Evolutionary conservation across 2,888 invertebrate species (phyloP), one percentile per base, ranked within the genome.

Genomic region (Cryptocephalus moraei): DNA sequence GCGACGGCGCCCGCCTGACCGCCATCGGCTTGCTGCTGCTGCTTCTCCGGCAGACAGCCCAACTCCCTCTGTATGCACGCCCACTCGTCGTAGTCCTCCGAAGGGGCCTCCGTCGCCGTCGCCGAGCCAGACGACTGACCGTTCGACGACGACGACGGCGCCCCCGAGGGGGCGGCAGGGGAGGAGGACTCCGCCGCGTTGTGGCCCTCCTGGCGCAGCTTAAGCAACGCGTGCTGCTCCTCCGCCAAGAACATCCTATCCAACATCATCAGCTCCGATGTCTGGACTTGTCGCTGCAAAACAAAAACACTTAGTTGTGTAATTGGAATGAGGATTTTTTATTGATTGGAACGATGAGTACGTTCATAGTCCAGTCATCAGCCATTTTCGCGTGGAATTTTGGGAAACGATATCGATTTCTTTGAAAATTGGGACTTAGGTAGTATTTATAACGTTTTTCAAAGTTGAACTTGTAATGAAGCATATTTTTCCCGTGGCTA

Each of bases 221-320:
- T 75, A 45, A 78, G 77, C 41, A 87, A 70, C 48, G 80, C 76
- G 50, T 74, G 75, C 56, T 81, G 80, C 51, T 88, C 81, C 60
- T 88, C 87, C 12, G 81, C 76, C 41, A 86, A 78, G 64, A 86
- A 80, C 67, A 85, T 75, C 47, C 85, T 75, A 60, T 86, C 82
- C 50, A 89, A 74, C 81, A 87, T 84, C 72, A 87, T 81, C 48
- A 81, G 67, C 67, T 89, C 89, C 1, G 86, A 82, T 1, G 86
- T 84, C 55, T 82, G 79, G 47, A 83, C 81, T 59, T 78, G 78
- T 44, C 83, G 74, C 87, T 87, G 69, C 9, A 70, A 64, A 57
- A 39, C 49, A 38, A 13, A 44, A 43, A 22, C 6, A 22, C 22
- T 4, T 22, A 22, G 22, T 22, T 6, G 22, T 22, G 22, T 22